Conservation (phyloP, 2,797 vertebrate genomes). For the Limnodromus scolopaceus region DNA sequence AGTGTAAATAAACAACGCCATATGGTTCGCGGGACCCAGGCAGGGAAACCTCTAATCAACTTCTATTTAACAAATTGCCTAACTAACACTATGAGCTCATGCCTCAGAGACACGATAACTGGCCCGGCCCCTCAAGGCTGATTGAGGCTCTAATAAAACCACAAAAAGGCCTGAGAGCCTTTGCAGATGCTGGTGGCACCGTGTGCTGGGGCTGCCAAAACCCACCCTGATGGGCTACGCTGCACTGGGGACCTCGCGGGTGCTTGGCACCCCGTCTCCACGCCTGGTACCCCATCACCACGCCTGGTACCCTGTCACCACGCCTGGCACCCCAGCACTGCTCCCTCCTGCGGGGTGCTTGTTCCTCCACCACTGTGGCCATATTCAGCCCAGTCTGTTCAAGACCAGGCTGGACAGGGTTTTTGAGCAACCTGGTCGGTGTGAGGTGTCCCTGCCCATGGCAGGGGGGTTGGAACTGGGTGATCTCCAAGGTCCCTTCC, state of each 20-base stretch:
- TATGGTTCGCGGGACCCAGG: neutral
- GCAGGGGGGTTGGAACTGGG: neutral
- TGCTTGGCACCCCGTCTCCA: neutral
- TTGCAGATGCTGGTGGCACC: neutral
- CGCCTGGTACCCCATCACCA: neutral
- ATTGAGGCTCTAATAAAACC: neutral
- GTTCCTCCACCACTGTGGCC: neutral
- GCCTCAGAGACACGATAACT: neutral
- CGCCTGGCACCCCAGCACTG: no score
- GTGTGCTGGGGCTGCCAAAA: neutral
- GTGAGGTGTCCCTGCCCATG: neutral
- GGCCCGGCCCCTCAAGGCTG: neutral
- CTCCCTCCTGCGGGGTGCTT: neutral
- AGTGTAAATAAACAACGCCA: neutral
- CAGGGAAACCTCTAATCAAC: neutral
- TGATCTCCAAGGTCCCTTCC: neutral
- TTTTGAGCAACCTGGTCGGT: neutral
- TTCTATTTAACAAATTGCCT: neutral
- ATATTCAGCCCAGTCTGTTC: neutral
- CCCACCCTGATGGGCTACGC: rapidly evolving
- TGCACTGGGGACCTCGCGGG: rapidly evolving
- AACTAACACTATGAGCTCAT: neutral
- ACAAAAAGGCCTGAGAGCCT: neutral
- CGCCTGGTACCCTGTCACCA: no score
- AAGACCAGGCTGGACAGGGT: neutral